These are phyloP conservation scores for Ictidomys tridecemlineatus DNA, from an alignment of 2,113 vertebrate species.

Conservation along the genomic window DNA sequence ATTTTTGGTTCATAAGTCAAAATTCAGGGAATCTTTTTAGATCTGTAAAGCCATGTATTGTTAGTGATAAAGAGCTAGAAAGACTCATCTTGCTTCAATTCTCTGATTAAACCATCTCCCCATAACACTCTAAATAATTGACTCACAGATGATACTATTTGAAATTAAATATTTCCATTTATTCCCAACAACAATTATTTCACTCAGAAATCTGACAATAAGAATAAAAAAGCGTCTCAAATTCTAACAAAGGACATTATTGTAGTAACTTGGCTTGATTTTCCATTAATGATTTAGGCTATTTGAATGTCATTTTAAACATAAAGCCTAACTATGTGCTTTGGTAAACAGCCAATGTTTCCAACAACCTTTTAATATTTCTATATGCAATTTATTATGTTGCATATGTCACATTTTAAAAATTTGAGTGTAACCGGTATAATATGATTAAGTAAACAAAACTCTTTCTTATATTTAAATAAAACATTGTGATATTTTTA, in stretches of 20 bases:
- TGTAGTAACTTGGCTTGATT: not conserved
- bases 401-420: not conserved
- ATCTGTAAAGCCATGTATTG: not conserved
- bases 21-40: slow-evolving; percentile 59
- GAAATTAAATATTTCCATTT: slow-evolving; percentile 80
- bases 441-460: not conserved
- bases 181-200: slow-evolving; percentile 75
- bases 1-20: slow-evolving; percentile 60
- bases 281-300: slow-evolving; percentile 9
- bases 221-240: slow-evolving; percentile 62
- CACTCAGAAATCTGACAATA: slow-evolving; percentile 66
- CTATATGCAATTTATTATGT: slow-evolving; percentile 25
- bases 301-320: not conserved
- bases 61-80: not conserved
- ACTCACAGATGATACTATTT: slow-evolving; percentile 65
- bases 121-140: slow-evolving; percentile 71
- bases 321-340: slow-evolving; percentile 33
- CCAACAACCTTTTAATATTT: not conserved
- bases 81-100: slow-evolving; percentile 41
- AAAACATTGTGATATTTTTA: not conserved
- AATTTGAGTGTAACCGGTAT: not conserved
- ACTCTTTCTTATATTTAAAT: not conserved
- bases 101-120: slow-evolving; percentile 80
- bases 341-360: slow-evolving; percentile 68
- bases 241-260: slow-evolving; percentile 48